phyloP scores from a whole-genome alignment of 1,140 invertebrate species.

The Mycetomoellerius zeteki region DNA sequence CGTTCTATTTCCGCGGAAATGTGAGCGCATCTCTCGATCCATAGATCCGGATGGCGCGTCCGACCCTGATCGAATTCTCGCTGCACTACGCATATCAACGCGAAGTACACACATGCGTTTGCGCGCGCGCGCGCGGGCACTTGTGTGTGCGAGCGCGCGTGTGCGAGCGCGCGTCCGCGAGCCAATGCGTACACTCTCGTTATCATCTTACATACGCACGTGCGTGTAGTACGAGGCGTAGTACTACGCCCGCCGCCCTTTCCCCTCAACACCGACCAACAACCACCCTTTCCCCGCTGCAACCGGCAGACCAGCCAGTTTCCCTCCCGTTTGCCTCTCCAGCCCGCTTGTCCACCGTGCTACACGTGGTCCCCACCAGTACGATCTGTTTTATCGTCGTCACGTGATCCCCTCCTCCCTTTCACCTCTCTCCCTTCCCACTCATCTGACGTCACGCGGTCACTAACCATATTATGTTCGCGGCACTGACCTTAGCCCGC shows the following conservation, averaged over 20 bases:
- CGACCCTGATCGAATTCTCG: conserved; percentile 70
- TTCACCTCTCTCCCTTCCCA: not conserved
- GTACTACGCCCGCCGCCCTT: conserved; percentile 78
- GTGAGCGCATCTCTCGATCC: not conserved
- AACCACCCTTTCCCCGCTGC: conserved; percentile 41
- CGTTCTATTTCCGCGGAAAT: not conserved
- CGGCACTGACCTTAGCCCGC: conserved; percentile 83
- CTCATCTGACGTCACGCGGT: conserved; percentile 76
- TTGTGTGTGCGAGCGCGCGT: conserved; percentile 49
- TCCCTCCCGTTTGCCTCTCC: conserved; percentile 11
- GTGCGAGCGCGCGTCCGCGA: conserved; percentile 56
- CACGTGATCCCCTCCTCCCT: conserved; percentile 67
- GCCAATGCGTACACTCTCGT: conserved; percentile 79
- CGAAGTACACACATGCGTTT: not conserved
- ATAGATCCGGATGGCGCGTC: conserved; percentile 31
- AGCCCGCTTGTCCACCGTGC: conserved; percentile 1
- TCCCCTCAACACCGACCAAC: conserved; percentile 44
- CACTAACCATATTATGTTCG: conserved; percentile 80
- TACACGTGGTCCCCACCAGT: conserved; percentile 45
- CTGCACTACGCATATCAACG: conserved; percentile 57
- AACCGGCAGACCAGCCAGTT: conserved; percentile 53
- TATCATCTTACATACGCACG: conserved; percentile 84
- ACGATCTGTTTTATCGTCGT: conserved; percentile 69
- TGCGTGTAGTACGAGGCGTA: conserved; percentile 85
- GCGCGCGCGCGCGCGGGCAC: conserved; percentile 25